Percentiles rank a stretch among this genome's conserved stretches.
phyloP scores from a whole-genome alignment of 2,888 invertebrate species.

The Melanophora roralis region DNA sequence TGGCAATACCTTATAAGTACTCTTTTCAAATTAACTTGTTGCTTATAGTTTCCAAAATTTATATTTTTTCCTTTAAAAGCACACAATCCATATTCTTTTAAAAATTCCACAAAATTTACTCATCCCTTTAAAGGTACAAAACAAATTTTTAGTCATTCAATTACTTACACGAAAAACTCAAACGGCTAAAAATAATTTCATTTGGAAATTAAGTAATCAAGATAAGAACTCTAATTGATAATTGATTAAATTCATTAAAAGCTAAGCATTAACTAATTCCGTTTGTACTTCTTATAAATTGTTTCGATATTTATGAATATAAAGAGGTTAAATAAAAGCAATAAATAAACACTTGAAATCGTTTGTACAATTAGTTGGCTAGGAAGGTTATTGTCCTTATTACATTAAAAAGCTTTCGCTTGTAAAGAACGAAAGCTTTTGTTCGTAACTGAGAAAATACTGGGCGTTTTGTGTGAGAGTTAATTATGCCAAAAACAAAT shows the following conservation, averaged over 20 bases:
- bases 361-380: neutral
- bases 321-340: neutral
- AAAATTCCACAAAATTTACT: neutral
- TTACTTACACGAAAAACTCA: neutral
- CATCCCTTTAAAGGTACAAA: neutral
- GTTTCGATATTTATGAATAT: neutral
- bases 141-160: no score
- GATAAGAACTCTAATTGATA: no score
- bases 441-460: neutral
- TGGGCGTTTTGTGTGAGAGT: neutral
- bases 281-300: neutral
- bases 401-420: neutral
- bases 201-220: no score
- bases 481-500: no score
- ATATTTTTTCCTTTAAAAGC: neutral
- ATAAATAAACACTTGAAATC: neutral
- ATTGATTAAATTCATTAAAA: neutral
- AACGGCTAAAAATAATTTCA: no score
- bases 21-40: conserved; percentile 49
- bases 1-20: neutral
- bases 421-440: conserved; percentile 5
- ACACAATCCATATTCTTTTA: neutral
- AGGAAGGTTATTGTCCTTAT: conserved; percentile 27
- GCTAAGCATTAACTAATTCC: neutral
- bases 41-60: conserved; percentile 10